Conservation (phyloP, 1,140 invertebrate species). For the Babylonia areolata region DNA sequence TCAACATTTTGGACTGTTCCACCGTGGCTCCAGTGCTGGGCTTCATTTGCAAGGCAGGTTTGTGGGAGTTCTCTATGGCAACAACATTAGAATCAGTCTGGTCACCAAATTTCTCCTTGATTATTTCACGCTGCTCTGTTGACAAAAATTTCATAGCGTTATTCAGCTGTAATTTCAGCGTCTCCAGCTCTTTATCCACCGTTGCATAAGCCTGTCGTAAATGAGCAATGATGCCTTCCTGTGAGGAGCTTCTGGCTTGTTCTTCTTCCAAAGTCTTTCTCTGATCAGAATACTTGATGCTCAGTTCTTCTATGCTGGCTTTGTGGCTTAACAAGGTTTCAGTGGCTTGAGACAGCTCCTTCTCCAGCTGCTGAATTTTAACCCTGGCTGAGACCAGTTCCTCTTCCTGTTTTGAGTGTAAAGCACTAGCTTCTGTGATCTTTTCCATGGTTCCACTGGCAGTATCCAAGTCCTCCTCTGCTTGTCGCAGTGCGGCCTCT, state of each 20-base stretch:
- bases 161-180: slow-evolving; percentile 48
- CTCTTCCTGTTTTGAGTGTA: slow-evolving; percentile 50
- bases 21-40: not conserved
- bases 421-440: slow-evolving; percentile 39
- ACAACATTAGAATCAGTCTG: slow-evolving; percentile 37
- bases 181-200: slow-evolving; percentile 56
- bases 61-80: slow-evolving; percentile 56
- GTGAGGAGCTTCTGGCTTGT: slow-evolving; percentile 39
- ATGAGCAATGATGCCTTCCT: slow-evolving; percentile 52
- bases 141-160: slow-evolving; percentile 47
- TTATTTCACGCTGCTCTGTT: slow-evolving; percentile 42
- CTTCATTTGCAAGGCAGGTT: slow-evolving; percentile 38
- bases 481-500: slow-evolving; percentile 16
- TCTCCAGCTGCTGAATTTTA: slow-evolving; percentile 49
- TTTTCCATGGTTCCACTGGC: slow-evolving; percentile 41
- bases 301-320: slow-evolving; percentile 54
- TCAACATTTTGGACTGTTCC: not conserved
- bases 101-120: slow-evolving; percentile 37
- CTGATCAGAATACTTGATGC: slow-evolving; percentile 53
- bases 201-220: slow-evolving; percentile 51
- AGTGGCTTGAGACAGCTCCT: slow-evolving; percentile 38
- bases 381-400: slow-evolving; percentile 44
- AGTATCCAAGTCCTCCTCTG: slow-evolving; percentile 1
- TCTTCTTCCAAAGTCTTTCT: slow-evolving; percentile 46
- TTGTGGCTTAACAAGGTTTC: slow-evolving; percentile 51